Conservation (phyloP, 37 sponge, comb jelly and placozoan species). For the Corticium candelabrum region DNA sequence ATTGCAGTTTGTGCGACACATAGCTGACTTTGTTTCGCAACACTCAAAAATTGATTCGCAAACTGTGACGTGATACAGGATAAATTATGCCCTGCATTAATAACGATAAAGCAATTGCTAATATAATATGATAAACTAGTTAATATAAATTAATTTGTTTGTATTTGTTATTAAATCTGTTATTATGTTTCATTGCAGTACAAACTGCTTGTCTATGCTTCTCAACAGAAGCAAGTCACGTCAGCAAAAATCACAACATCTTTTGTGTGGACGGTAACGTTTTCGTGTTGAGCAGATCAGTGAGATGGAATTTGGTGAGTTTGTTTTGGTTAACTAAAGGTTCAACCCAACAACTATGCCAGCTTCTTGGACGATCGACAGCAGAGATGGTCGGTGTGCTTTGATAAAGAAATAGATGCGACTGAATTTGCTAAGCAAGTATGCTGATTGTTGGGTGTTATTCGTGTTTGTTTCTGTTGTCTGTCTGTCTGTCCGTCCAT, state of each 20-base stretch:
- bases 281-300: no score
- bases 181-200: constrained; percentile 46
- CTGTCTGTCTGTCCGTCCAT: no score
- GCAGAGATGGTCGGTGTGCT: constrained; percentile 79
- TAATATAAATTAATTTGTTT: background rate
- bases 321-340: no score
- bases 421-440: constrained; percentile 66
- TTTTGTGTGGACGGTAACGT: constrained; percentile 64
- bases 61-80: no score
- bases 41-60: no score
- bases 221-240: constrained; percentile 49
- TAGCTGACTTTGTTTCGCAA: no score
- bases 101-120: no score
- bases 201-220: constrained; percentile 70
- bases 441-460: background rate
- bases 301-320: no score
- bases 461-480: background rate
- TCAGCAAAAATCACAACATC: constrained; percentile 47
- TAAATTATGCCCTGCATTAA: no score
- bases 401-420: constrained; percentile 35
- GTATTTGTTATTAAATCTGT: no score
- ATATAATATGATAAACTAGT: no score
- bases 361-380: constrained; percentile 91
- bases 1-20: no score
- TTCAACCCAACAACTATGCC: constrained; percentile 70